A percentile compares a stretch with the other conserved stretches of the same genome.
phyloP scores from a whole-genome alignment of 92 coral and sea anemone species.

The Montipora capitata region DNA sequence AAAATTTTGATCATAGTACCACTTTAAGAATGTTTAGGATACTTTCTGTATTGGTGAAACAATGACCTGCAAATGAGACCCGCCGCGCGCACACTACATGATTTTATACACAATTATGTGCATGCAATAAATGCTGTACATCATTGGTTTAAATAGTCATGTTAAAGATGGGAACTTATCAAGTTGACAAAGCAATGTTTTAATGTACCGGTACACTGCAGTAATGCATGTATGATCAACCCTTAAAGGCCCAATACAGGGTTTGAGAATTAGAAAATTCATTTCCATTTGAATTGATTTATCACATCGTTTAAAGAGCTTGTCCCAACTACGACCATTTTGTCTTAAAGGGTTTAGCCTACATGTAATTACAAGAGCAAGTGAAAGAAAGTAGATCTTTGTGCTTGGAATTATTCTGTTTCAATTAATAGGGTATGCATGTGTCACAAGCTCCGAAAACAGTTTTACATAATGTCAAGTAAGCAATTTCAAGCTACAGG shows the following conservation, averaged over 20 bases:
- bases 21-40: too few species aligned
- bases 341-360: slow-evolving; percentile 7
- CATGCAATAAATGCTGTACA: neutral
- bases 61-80: too few species aligned
- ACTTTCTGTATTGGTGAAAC: too few species aligned
- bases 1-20: too few species aligned
- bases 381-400: slow-evolving; percentile 16
- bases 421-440: slow-evolving; percentile 8
- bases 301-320: slow-evolving; percentile 1
- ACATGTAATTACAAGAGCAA: slow-evolving; percentile 17
- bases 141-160: slow-evolving; percentile 12
- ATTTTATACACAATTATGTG: slow-evolving; percentile 13
- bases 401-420: slow-evolving; percentile 21
- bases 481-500: too few species aligned
- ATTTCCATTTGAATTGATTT: slow-evolving; percentile 13
- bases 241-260: slow-evolving; percentile 19
- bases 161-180: slow-evolving; percentile 23
- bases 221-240: slow-evolving; percentile 19
- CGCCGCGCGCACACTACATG: neutral
- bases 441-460: slow-evolving; percentile 4
- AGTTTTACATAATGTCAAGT: neutral
- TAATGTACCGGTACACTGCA: neutral
- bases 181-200: slow-evolving; percentile 24
- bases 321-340: slow-evolving; percentile 14
- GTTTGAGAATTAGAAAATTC: slow-evolving; percentile 5